These are phyloP conservation scores for Cyclura pinguis DNA, from an alignment of 2,797 vertebrate genomes.

Conservation along the genomic window DNA sequence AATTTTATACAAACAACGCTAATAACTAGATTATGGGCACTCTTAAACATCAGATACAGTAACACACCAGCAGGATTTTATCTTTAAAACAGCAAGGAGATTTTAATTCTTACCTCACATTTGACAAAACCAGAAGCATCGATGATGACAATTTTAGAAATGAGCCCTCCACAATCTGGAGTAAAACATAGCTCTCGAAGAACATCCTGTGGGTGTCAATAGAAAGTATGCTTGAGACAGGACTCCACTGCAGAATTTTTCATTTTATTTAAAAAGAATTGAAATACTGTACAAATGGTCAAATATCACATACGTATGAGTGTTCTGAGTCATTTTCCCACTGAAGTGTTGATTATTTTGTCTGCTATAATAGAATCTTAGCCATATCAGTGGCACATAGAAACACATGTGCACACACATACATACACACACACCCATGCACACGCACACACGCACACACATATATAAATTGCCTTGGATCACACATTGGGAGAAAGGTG, in stretches of 20 bases:
- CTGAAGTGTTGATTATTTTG: background rate
- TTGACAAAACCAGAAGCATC: constrained; percentile 87
- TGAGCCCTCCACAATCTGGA: constrained; percentile 89
- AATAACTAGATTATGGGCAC: background rate
- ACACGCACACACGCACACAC: too few relatives aligned
- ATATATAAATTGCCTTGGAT: background rate
- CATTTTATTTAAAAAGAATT: background rate
- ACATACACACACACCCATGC: too few relatives aligned
- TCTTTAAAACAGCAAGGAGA: background rate
- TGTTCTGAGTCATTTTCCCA: background rate
- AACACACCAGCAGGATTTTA: background rate
- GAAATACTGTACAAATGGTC: background rate
- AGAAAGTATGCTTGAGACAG: constrained; percentile 15
- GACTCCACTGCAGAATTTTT: background rate
- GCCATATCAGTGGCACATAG: background rate
- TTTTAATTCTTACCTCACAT: constrained; percentile 86
- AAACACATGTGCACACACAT: too few relatives aligned
- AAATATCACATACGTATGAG: background rate
- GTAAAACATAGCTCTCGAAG: constrained; percentile 90
- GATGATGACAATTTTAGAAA: constrained; percentile 89
- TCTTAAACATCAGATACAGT: background rate
- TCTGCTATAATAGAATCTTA: background rate
- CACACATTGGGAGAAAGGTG: too few relatives aligned
- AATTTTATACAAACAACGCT: background rate
- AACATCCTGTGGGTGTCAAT: constrained; percentile 84